Conservation (phyloP, 2,113 vertebrate genomes). For the Pogona vitticeps region DNA sequence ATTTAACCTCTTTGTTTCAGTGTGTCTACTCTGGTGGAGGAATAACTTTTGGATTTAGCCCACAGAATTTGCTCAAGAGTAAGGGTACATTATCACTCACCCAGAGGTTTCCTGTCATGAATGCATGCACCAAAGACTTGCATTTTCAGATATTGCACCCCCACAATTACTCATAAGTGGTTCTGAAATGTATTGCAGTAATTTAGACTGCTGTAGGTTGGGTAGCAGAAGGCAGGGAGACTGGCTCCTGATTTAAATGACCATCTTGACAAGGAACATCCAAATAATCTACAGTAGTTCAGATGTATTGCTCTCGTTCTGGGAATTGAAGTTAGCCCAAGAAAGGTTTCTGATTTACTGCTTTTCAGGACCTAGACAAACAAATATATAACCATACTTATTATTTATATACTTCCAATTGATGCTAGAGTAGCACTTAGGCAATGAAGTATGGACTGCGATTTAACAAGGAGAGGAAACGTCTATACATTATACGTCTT, state of each 20-base stretch:
- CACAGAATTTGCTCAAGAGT: no score
- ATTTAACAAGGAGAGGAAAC: slow-evolving; percentile 61
- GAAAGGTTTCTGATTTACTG: slow-evolving; percentile 70
- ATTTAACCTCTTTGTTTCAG: no score
- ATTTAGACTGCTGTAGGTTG: slow-evolving; percentile 50
- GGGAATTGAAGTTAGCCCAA: slow-evolving; percentile 62
- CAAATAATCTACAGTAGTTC: slow-evolving; percentile 55
- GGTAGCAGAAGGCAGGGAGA: not conserved
- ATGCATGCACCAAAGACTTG: slow-evolving; percentile 1
- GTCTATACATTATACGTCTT: slow-evolving; percentile 65
- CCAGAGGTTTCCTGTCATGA: not conserved
- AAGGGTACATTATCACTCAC: not conserved
- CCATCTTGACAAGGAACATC: slow-evolving; percentile 63
- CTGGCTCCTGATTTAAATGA: slow-evolving; percentile 61
- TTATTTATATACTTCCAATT: slow-evolving; percentile 73
- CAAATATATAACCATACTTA: slow-evolving; percentile 63
- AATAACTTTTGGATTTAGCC: no score
- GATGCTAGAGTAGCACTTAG: slow-evolving; percentile 71
- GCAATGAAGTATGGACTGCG: slow-evolving; percentile 66
- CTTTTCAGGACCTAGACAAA: slow-evolving; percentile 70
- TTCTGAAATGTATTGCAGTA: slow-evolving; percentile 55
- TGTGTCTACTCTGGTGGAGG: no score
- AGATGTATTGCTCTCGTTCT: slow-evolving; percentile 67
- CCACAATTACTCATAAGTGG: slow-evolving; percentile 5
- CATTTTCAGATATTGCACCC: not conserved